Evolutionary conservation across 2,797 vertebrate genomes (phyloP).

Genomic region (Helarctos malayanus): DNA sequence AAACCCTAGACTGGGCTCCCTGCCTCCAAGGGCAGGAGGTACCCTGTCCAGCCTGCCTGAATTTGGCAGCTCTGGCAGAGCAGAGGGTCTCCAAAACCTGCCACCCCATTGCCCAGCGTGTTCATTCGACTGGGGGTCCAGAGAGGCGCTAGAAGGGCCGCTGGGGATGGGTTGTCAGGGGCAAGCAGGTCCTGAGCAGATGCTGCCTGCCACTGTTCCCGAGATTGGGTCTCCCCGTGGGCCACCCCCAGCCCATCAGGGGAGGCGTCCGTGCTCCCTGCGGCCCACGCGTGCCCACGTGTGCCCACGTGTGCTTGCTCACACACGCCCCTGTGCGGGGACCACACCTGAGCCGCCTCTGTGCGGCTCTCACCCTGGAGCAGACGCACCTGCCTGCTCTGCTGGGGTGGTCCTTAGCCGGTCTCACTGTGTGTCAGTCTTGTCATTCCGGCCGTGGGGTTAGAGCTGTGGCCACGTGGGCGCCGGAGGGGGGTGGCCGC

Average conservation of each 20-base stretch:
- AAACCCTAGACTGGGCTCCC: neutral
- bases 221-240: neutral
- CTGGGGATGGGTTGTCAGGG: rapidly evolving
- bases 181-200: rapidly evolving
- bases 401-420: rapidly evolving
- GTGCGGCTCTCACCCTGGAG: rapidly evolving
- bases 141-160: rapidly evolving
- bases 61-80: neutral
- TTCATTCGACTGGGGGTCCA: rapidly evolving
- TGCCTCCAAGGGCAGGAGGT: neutral
- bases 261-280: neutral
- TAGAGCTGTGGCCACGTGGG: rapidly evolving
- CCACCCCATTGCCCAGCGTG: rapidly evolving
- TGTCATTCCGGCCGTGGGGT: neutral
- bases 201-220: rapidly evolving
- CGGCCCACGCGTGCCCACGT: rapidly evolving
- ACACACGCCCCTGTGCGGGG: rapidly evolving
- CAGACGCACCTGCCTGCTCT: rapidly evolving
- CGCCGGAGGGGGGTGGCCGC: rapidly evolving
- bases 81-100: neutral
- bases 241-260: neutral
- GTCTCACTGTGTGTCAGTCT: neutral
- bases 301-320: rapidly evolving
- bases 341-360: rapidly evolving
- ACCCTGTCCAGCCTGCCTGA: neutral